Evolutionary conservation across 64 coral and sea anemone species (phyloP).

Genomic region (Stichodactyla helianthus): DNA sequence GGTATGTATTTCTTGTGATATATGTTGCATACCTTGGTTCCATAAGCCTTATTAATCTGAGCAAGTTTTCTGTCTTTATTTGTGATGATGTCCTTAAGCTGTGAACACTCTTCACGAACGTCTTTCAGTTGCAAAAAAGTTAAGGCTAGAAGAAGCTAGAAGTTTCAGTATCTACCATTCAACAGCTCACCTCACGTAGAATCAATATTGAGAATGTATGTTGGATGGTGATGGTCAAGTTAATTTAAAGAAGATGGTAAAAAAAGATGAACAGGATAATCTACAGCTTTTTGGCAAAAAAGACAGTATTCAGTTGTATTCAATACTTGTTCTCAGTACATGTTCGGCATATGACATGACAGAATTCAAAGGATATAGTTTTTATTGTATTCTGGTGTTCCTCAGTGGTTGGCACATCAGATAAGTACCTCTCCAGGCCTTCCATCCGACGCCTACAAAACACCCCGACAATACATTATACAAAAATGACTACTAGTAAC

Average conservation of each 20-base stretch:
- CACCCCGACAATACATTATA: not conserved
- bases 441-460: not conserved
- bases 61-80: constrained; percentile 56
- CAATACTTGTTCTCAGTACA: not conserved
- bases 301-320: too few relatives aligned
- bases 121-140: constrained; percentile 14
- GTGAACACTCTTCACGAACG: constrained; percentile 22
- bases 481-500: not conserved
- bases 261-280: too few relatives aligned
- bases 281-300: too few relatives aligned
- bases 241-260: too few relatives aligned
- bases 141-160: not conserved
- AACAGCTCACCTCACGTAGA: too few relatives aligned
- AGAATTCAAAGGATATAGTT: constrained; percentile 29
- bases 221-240: too few relatives aligned
- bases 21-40: constrained; percentile 53
- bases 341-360: not conserved
- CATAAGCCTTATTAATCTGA: constrained; percentile 78
- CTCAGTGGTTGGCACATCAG: constrained; percentile 20
- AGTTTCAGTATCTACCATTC: too few relatives aligned
- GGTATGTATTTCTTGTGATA: not conserved
- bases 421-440: constrained; percentile 1
- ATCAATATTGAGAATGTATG: too few relatives aligned
- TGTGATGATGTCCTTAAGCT: constrained; percentile 13
- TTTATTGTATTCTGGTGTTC: constrained; percentile 29